A percentile compares a stretch with the other conserved stretches of the same genome.
phyloP scores from a whole-genome alignment of 2,113 vertebrate genomes.

The Psittacara wagleri region DNA sequence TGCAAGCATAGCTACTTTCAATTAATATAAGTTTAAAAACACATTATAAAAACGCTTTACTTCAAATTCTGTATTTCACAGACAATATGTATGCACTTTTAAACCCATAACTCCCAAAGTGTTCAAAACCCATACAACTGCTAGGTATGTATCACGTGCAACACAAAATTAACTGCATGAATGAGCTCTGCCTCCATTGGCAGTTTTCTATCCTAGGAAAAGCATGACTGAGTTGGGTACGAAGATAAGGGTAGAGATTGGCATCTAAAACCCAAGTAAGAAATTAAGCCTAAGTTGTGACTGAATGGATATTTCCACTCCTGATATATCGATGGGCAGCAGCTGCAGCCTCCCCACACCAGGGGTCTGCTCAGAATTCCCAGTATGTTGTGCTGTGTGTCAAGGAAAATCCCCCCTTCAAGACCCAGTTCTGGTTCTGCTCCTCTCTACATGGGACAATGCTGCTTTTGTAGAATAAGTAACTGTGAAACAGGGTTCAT shows the following conservation, averaged over 20 bases:
- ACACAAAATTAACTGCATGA: not conserved
- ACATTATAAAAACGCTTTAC: not conserved
- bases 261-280: not conserved
- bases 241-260: not conserved
- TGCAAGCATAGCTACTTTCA: not conserved
- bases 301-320: not conserved
- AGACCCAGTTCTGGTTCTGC: not conserved
- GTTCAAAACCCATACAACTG: not conserved
- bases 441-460: not conserved
- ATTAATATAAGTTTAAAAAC: not conserved
- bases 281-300: not conserved
- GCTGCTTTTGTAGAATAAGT: not conserved
- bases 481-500: not conserved
- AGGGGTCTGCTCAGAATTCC: not conserved
- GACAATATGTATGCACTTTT: not conserved
- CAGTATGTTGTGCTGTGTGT: not conserved
- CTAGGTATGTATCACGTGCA: accelerated
- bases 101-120: not conserved
- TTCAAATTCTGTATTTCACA: not conserved
- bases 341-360: not conserved
- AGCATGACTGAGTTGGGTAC: not conserved
- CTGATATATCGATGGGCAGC: accelerated
- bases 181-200: accelerated
- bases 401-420: not conserved
- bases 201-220: not conserved